These are phyloP conservation scores for Turdus rufiventris DNA, from an alignment of 2,113 vertebrate species.

Conservation along the genomic window DNA sequence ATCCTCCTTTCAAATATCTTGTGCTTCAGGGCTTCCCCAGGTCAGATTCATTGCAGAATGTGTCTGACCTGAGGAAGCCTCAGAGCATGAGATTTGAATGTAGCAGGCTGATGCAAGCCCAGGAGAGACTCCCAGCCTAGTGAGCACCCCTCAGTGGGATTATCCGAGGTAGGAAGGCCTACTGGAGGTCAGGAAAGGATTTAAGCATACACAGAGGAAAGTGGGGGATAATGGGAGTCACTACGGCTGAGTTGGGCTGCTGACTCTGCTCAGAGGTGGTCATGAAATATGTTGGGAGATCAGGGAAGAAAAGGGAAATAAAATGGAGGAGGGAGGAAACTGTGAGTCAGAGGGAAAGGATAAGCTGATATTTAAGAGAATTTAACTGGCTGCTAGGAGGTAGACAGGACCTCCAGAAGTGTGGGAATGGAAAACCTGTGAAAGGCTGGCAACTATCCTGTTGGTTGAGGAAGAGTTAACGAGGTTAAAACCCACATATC, in stretches of 20 bases:
- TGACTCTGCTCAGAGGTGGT: slow-evolving; percentile 43
- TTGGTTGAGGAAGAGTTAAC: background rate
- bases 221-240: slow-evolving; percentile 46
- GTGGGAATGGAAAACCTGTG: background rate
- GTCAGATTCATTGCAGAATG: slow-evolving; percentile 68
- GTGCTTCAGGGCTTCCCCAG: slow-evolving; percentile 69
- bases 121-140: slow-evolving; percentile 47
- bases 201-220: slow-evolving; percentile 47
- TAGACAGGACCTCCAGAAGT: background rate
- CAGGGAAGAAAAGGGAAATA: slow-evolving; percentile 6
- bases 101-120: slow-evolving; percentile 62
- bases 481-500: background rate
- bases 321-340: background rate
- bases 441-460: background rate
- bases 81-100: slow-evolving; percentile 68
- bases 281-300: background rate
- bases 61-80: slow-evolving; percentile 70
- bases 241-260: background rate
- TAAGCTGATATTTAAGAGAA: background rate
- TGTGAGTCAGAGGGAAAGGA: background rate
- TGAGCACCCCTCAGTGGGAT: slow-evolving; percentile 49
- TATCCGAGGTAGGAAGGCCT: slow-evolving; percentile 57
- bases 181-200: slow-evolving; percentile 59
- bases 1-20: slow-evolving; percentile 70
- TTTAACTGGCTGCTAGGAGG: background rate